phyloP scores from a whole-genome alignment of 2,888 invertebrate species.

The Pardosa pseudoannulata region DNA sequence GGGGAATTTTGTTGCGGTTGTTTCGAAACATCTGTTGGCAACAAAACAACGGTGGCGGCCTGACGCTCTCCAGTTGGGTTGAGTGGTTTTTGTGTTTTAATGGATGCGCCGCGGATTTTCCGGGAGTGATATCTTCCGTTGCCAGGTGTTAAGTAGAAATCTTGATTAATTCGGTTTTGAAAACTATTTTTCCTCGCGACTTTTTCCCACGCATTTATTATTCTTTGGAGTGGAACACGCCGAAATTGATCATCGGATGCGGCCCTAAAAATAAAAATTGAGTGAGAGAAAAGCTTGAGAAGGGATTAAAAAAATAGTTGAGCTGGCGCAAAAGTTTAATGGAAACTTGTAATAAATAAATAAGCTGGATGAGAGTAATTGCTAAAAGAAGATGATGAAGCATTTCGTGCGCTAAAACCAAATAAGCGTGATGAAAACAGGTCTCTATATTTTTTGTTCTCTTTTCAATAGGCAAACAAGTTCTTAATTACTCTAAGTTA shows the following conservation, averaged over 20 bases:
- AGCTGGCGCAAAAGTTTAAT: conserved; percentile 3
- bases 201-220: conserved; percentile 14
- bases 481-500: neutral
- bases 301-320: neutral
- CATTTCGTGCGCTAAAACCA: neutral
- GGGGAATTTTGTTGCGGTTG: conserved; percentile 22
- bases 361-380: neutral
- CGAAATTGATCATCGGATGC: neutral
- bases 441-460: neutral
- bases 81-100: conserved; percentile 29
- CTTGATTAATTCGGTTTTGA: conserved; percentile 40
- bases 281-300: too few species aligned
- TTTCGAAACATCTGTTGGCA: conserved; percentile 61
- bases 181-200: conserved; percentile 12
- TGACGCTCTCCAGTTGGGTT: conserved; percentile 12
- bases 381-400: conserved; percentile 3
- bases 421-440: neutral
- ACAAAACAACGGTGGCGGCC: conserved; percentile 45
- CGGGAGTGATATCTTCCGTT: conserved; percentile 46
- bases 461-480: neutral
- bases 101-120: conserved; percentile 14
- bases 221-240: neutral
- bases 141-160: conserved; percentile 46
- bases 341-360: neutral
- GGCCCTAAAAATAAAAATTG: neutral